Evolutionary conservation across 2,797 vertebrate genomes (phyloP).

Genomic region (Kryptolebias ocellatus): DNA sequence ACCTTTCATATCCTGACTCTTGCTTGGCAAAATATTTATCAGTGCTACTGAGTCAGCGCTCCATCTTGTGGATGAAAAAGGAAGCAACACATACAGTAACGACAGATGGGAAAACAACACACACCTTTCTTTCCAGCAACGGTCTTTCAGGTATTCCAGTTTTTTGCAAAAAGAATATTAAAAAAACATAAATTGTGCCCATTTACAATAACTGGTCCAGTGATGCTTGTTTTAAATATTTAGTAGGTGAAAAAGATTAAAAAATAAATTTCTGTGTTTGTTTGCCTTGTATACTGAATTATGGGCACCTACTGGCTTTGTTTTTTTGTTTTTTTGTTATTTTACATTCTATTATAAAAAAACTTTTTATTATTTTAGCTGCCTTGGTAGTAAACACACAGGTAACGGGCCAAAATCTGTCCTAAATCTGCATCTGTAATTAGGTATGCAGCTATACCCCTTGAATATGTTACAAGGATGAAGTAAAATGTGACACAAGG

Average conservation of each 20-base stretch:
- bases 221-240: conserved; percentile 86
- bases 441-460: conserved; percentile 2
- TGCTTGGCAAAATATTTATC: conserved; percentile 55
- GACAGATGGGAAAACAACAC: conserved; percentile 14
- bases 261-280: conserved; percentile 81
- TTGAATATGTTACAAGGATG: conserved; percentile 6
- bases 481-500: not conserved
- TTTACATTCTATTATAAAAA: conserved; percentile 6
- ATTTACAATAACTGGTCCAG: conserved; percentile 76
- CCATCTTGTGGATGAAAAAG: conserved; percentile 65
- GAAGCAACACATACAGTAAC: conserved; percentile 34
- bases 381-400: conserved; percentile 66
- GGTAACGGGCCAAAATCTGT: conserved; percentile 19
- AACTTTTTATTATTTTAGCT: conserved; percentile 56
- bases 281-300: conserved; percentile 83
- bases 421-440: conserved; percentile 45
- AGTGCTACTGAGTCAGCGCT: conserved; percentile 78
- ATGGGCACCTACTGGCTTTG: conserved; percentile 65
- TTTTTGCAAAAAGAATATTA: conserved; percentile 63
- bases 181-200: conserved; percentile 68
- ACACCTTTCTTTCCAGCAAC: conserved; percentile 41
- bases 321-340: conserved; percentile 30
- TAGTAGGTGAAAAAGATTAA: conserved; percentile 82
- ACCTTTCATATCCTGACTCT: conserved; percentile 47
- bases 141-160: conserved; percentile 76